Conservation (phyloP, 1,140 invertebrate species). For the Bradysia coprophila region DNA sequence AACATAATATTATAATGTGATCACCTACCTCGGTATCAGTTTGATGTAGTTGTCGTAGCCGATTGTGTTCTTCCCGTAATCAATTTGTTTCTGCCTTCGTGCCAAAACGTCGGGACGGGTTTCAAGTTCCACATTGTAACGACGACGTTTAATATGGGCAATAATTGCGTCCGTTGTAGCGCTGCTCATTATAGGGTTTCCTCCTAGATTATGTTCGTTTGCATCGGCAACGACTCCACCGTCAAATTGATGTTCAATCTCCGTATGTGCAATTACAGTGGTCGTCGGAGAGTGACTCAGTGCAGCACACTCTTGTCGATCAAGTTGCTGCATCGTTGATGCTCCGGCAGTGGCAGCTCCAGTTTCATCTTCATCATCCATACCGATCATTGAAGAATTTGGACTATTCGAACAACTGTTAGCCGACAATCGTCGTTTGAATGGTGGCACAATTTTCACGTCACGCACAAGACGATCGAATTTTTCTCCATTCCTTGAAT, state of each 20-base stretch:
- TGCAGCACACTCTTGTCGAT: too few species aligned
- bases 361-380: too few species aligned
- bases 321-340: too few species aligned
- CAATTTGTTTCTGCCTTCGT: slow-evolving; percentile 81
- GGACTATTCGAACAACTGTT: too few species aligned
- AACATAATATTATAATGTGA: too few species aligned
- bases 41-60: slow-evolving; percentile 78
- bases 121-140: too few species aligned
- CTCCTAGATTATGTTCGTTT: not conserved
- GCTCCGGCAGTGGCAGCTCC: too few species aligned
- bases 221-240: too few species aligned
- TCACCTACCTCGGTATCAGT: too few species aligned
- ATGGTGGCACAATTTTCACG: slow-evolving; percentile 22
- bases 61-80: slow-evolving; percentile 85
- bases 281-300: slow-evolving; percentile 17
- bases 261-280: slow-evolving; percentile 11
- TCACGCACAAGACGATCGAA: slow-evolving; percentile 19
- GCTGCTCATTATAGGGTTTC: not conserved
- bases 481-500: slow-evolving; percentile 16
- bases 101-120: slow-evolving; percentile 48
- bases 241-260: not conserved
- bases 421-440: slow-evolving; percentile 17
- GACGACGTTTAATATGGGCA: too few species aligned
- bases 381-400: too few species aligned
- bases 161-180: slow-evolving; percentile 13